Evolutionary conservation across 2,888 invertebrate genomes (phyloP), one percentile per base, ranked within the genome.

Genomic region (Salpingus planirostris): DNA sequence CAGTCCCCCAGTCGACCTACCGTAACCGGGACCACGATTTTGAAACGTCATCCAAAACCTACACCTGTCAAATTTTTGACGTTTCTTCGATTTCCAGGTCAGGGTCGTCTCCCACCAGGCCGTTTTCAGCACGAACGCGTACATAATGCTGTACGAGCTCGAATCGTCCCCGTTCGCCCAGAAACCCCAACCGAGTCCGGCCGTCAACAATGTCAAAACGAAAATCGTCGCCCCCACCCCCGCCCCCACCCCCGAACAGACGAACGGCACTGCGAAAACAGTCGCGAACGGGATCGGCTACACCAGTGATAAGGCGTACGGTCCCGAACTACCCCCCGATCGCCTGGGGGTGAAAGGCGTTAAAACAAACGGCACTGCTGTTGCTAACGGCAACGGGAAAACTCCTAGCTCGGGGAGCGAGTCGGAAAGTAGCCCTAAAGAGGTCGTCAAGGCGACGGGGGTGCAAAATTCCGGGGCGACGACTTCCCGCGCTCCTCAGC

Each of bases 101-200:
- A 72, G 85, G 34, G 76, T 79, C 13, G 74, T 87, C 33, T 79
- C 81, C 12, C 67, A 84, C 36, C 80, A 81, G 49, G 80, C 78
- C 36, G 86, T 88, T 30, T 71, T 89, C 41, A 82, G 78, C 47
- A 85, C 85, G 27, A 91, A 90, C 56, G 90, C 93, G 0, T 95
- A 95, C 57, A 86, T 95, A 31, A 83, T 95, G 71, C 84, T 95
- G 56, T 95, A 91, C 60, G 89, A 90, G 49, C 40, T 65, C 34
- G 65, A 67, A 48, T 49, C 54, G 21, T 42, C 56, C 28, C 54
- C 60, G 10, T 50, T 56, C 47, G 31, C 55, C 31, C 48, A 49
- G 46, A 47, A 47, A 37, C 31, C 31, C 21, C n/a, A n/a, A n/a
- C n/a, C n/a, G n/a, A n/a, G n/a, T n/a, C n/a, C n/a, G n/a, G n/a